Conservation (phyloP, 2,888 invertebrate species). For the Chrysopilus asiliformis region DNA sequence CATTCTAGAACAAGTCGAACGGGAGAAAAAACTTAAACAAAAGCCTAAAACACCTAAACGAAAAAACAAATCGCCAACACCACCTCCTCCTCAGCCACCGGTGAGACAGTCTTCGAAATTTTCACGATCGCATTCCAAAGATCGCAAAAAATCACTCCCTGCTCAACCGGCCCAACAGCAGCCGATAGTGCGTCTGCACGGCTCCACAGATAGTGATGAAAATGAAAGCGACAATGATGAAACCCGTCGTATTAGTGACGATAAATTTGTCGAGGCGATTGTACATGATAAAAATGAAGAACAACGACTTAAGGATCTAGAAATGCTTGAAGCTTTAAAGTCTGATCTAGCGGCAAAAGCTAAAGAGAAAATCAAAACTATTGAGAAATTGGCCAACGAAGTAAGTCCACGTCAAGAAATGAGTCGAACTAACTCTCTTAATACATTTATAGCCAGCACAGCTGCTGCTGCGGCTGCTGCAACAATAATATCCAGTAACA, state of each 20-base stretch:
- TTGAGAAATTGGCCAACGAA: slow-evolving; percentile 39
- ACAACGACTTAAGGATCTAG: slow-evolving; percentile 50
- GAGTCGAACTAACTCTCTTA: slow-evolving; percentile 26
- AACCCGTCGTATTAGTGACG: slow-evolving; percentile 31
- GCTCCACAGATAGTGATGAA: slow-evolving; percentile 46
- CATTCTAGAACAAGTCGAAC: slow-evolving; percentile 44
- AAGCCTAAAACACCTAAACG: slow-evolving; percentile 3
- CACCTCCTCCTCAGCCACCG: slow-evolving; percentile 8
- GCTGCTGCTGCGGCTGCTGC: slow-evolving; percentile 19
- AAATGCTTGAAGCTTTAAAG: slow-evolving; percentile 50
- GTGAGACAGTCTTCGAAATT: slow-evolving; percentile 8
- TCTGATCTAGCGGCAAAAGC: slow-evolving; percentile 56
- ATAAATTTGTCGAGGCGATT: slow-evolving; percentile 41
- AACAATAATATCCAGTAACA: slow-evolving; percentile 17
- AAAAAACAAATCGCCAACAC: slow-evolving; percentile 3
- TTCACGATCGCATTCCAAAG: slow-evolving; percentile 12
- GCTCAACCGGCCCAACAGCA: slow-evolving; percentile 14
- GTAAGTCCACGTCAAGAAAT: slow-evolving; percentile 16
- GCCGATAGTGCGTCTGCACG: slow-evolving; percentile 45
- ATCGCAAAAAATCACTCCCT: slow-evolving; percentile 9
- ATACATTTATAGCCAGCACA: slow-evolving; percentile 35
- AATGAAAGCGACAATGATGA: slow-evolving; percentile 29
- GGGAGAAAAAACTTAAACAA: slow-evolving; percentile 40
- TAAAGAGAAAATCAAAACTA: slow-evolving; percentile 43
- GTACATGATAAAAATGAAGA: slow-evolving; percentile 44